Conservation (phyloP, 37 sponge, comb jelly and placozoan species). For the Beroe ovata region DNA sequence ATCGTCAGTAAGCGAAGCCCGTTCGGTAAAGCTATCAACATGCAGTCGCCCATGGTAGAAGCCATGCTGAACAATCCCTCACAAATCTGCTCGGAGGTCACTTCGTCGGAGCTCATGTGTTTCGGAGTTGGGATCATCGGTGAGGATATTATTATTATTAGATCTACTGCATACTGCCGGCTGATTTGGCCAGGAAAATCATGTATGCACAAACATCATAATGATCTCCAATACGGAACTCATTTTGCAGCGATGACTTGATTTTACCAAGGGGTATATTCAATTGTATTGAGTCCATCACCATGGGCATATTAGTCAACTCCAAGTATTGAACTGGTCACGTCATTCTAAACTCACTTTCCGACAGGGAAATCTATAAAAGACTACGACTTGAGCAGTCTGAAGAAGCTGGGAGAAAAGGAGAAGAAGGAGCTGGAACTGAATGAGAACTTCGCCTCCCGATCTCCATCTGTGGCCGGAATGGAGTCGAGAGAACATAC, state of each 20-base stretch:
- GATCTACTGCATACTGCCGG: no score
- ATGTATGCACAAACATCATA: no score
- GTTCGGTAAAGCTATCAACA: constrained; percentile 53
- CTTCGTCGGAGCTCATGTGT: constrained; percentile 35
- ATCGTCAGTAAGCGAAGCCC: constrained; percentile 53
- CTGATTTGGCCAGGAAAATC: no score
- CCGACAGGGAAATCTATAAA: constrained; percentile 32
- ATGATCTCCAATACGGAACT: no score
- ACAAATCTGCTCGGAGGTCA: constrained; percentile 1
- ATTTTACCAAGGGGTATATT: no score
- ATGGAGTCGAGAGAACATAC: constrained; percentile 20
- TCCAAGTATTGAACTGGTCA: no score
- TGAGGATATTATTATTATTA: not conserved
- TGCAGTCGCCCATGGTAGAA: constrained; percentile 47
- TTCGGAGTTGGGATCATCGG: constrained; percentile 56
- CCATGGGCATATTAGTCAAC: no score
- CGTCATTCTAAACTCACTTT: no score
- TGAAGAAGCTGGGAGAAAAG: constrained; percentile 53
- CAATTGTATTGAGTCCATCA: no score
- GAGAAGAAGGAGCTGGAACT: constrained; percentile 67
- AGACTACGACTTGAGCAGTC: constrained; percentile 31
- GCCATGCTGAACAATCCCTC: constrained; percentile 45
- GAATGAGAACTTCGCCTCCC: constrained; percentile 64
- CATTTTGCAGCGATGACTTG: no score
- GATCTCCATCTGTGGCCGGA: constrained; percentile 30